Percentiles rank a stretch among this genome's conserved stretches.
These are phyloP conservation scores for Atractosteus spatula DNA, from an alignment of 2,113 vertebrate genomes.

Conservation along the genomic window DNA sequence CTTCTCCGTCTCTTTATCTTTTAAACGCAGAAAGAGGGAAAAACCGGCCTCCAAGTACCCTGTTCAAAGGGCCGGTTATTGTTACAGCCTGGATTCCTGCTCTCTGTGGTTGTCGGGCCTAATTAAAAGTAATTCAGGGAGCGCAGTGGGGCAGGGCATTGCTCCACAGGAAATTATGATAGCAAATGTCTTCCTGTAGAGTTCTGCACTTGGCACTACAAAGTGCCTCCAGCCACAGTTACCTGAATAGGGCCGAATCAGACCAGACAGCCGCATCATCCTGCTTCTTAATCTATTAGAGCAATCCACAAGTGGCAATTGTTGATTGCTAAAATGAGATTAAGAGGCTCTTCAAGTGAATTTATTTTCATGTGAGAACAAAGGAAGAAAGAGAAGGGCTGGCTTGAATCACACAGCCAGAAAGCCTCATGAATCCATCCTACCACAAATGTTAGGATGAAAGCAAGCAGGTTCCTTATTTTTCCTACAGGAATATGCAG, in stretches of 20 bases:
- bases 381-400: slow-evolving; percentile 73
- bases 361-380: slow-evolving; percentile 99
- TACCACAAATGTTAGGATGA: slow-evolving; percentile 87
- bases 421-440: slow-evolving; percentile 90
- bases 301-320: slow-evolving; percentile 97
- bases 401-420: slow-evolving; percentile 89
- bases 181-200: slow-evolving; percentile 97
- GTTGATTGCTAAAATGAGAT: slow-evolving; percentile 98
- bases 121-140: slow-evolving; percentile 94
- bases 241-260: slow-evolving; percentile 98
- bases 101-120: slow-evolving; percentile 96
- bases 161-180: slow-evolving; percentile 98
- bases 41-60: slow-evolving; percentile 79
- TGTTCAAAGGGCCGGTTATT: slow-evolving; percentile 95
- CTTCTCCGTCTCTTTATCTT: slow-evolving; percentile 24
- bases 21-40: slow-evolving; percentile 53
- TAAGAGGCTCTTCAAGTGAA: slow-evolving; percentile 98
- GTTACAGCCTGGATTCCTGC: slow-evolving; percentile 90
- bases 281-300: slow-evolving; percentile 94
- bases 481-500: slow-evolving; percentile 62
- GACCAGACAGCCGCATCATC: slow-evolving; percentile 99
- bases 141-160: slow-evolving; percentile 81
- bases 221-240: slow-evolving; percentile 83
- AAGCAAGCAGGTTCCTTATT: slow-evolving; percentile 81
- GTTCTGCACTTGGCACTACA: slow-evolving; percentile 92